Conservation (phyloP, 2,797 vertebrate genomes). For the Tadarida brasiliensis region DNA sequence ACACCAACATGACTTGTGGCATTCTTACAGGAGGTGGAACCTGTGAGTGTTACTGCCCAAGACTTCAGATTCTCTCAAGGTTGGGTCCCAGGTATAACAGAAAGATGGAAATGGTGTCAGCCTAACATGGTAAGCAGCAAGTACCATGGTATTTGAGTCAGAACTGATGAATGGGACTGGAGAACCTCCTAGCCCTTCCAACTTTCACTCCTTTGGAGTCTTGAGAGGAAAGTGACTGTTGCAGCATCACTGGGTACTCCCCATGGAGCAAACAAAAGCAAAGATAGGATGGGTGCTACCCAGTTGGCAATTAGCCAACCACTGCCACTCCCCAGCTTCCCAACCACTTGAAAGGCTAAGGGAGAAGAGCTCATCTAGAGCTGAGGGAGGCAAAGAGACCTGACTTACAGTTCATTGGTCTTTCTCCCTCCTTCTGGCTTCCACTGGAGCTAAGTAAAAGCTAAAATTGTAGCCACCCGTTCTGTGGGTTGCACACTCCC, state of each 20-base stretch:
- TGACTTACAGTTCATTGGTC: not conserved
- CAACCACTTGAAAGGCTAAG: not conserved
- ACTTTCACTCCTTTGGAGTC: conserved; percentile 21
- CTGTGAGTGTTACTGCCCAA: not conserved
- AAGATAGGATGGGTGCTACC: not conserved
- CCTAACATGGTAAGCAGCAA: conserved; percentile 3
- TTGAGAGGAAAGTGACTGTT: not conserved
- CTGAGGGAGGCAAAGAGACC: conserved; percentile 30
- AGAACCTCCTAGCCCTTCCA: conserved; percentile 7
- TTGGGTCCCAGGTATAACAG: not conserved
- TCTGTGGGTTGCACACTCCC: conserved; percentile 67
- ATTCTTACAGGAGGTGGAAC: not conserved
- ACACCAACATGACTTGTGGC: not conserved
- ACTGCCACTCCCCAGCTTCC: not conserved
- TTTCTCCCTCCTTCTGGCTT: conserved; percentile 22
- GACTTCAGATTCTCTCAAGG: not conserved
- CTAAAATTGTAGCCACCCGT: conserved; percentile 69
- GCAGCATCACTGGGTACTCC: conserved; percentile 3
- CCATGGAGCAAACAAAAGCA: not conserved
- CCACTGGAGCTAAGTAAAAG: conserved; percentile 60
- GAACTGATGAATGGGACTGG: not conserved
- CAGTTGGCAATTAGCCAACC: not conserved
- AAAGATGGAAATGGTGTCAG: not conserved
- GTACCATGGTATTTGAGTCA: not conserved
- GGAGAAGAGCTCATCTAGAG: not conserved